These are phyloP conservation scores for Bombyx mandarina DNA, from an alignment of 1,140 invertebrate species.

Conservation along the genomic window DNA sequence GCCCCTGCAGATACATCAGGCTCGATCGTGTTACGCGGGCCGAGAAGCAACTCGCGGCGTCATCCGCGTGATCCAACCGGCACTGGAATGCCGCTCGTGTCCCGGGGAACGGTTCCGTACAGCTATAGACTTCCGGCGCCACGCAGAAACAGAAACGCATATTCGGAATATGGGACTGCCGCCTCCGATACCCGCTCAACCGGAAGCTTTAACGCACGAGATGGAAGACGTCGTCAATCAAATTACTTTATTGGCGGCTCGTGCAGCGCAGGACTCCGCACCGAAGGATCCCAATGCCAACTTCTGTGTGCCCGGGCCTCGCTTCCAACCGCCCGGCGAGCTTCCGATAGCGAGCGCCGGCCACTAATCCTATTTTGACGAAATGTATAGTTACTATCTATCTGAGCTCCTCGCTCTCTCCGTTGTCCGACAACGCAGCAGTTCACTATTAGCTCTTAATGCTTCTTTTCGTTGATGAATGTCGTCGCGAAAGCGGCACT, in stretches of 20 bases:
- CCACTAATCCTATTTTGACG: slow-evolving; percentile 66
- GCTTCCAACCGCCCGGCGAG: slow-evolving; percentile 69
- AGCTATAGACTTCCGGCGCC: slow-evolving; percentile 75
- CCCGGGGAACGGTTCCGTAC: slow-evolving; percentile 75
- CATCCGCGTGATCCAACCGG: slow-evolving; percentile 77
- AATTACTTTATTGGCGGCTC: slow-evolving; percentile 82
- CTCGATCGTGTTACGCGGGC: slow-evolving; percentile 75
- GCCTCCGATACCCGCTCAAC: slow-evolving; percentile 46
- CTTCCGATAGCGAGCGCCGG: slow-evolving; percentile 72
- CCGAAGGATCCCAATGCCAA: slow-evolving; percentile 67
- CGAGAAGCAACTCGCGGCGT: slow-evolving; percentile 76
- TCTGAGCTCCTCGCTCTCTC: slow-evolving; percentile 57
- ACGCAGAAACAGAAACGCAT: slow-evolving; percentile 76
- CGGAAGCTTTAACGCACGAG: slow-evolving; percentile 79
- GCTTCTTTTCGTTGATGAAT: slow-evolving; percentile 65
- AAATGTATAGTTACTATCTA: slow-evolving; percentile 69
- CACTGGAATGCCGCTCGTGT: slow-evolving; percentile 81
- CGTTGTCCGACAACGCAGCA: slow-evolving; percentile 70
- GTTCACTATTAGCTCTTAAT: slow-evolving; percentile 70
- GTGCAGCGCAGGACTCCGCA: slow-evolving; percentile 73
- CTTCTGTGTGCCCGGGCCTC: slow-evolving; percentile 70
- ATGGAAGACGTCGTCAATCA: slow-evolving; percentile 89
- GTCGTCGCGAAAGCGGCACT: slow-evolving; percentile 50
- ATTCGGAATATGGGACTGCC: slow-evolving; percentile 44
- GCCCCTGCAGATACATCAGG: slow-evolving; percentile 81